Evolutionary conservation across 92 coral and sea anemone genomes (phyloP).

Genomic region (Phymanthus crucifer): DNA sequence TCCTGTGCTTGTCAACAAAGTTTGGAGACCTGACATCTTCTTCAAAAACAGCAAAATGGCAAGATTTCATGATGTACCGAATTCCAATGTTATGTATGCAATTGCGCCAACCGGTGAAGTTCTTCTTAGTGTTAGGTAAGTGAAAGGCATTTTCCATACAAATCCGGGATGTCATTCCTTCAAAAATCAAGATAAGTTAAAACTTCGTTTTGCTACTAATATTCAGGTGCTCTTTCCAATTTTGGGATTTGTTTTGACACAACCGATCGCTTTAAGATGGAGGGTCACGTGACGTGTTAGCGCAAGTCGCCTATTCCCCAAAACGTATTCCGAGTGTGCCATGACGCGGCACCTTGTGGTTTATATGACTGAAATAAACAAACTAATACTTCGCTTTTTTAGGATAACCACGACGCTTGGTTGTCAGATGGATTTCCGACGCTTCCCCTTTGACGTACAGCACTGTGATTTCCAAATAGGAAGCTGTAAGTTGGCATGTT

Average conservation of each 20-base stretch:
- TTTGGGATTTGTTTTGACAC: too few relatives aligned
- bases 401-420: constrained; percentile 72
- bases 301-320: too few relatives aligned
- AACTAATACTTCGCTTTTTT: background rate
- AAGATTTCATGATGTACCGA: constrained; percentile 58
- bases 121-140: constrained; percentile 68
- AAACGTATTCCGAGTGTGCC: too few relatives aligned
- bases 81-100: constrained; percentile 61
- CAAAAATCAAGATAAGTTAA: too few relatives aligned
- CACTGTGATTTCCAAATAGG: constrained; percentile 70
- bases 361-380: too few relatives aligned
- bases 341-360: background rate
- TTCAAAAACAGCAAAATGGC: constrained; percentile 70
- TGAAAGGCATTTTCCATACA: too few relatives aligned
- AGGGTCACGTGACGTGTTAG: too few relatives aligned
- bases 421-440: constrained; percentile 79
- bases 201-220: too few relatives aligned
- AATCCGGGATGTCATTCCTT: too few relatives aligned
- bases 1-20: constrained; percentile 37
- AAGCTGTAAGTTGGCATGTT: constrained; percentile 61
- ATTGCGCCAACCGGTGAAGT: constrained; percentile 62
- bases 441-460: constrained; percentile 83
- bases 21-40: constrained; percentile 77
- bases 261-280: too few relatives aligned
- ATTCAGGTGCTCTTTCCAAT: too few relatives aligned